Base-by-base conservation (phyloP, 2,888 invertebrate species). In the Pristionchus fissidentatus region DNA sequence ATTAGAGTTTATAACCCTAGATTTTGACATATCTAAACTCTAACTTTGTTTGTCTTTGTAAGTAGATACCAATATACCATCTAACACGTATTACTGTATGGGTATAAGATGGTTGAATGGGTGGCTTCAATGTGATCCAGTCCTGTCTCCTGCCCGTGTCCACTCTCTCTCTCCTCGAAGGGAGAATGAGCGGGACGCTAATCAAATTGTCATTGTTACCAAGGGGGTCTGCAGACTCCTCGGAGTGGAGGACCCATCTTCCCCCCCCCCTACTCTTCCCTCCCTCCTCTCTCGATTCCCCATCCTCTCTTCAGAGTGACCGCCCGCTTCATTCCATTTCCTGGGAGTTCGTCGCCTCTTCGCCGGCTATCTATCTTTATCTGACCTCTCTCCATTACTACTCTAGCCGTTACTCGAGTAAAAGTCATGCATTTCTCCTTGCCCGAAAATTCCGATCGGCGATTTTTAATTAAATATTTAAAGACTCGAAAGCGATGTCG, bases 191-290 rank as follows among this genome's bases (percentile, higher is more conserved):
- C 41, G 38, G 70, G 38, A 43, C 70, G 13, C 70, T 70, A 70
- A 70, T 70, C 70, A 70, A 43, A 70, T 70, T 70, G 70, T 70
- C 70, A 70, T 70, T 70, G 70, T 41, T 70, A 43, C 70, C 70
- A 70, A 70, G 41, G 70, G 70, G 41, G 60, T 60, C 60, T 60
- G 60, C 15, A 60, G 60, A n/a, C 70, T 66, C 49, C 49, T 19
- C n/a, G n/a, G n/a, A 57, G 57, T 26, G 38, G 15, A 38, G 2
- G 35, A 8, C 13, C 13, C n/a, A 38, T 41, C 70, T 62, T 19
- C 29, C 15, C 41, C 41, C 19, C 49, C 41, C 70, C n/a, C 41
- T 70, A 22, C 43, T 1, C n/a, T 41, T 70, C 70, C 8, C 70
- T 41, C 70, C 43, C 70, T 70, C 70, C 19, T 19, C 19, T 19